These are phyloP conservation scores for Dreissena rostriformis DNA, from an alignment of 1,140 invertebrate species.

Conservation along the genomic window DNA sequence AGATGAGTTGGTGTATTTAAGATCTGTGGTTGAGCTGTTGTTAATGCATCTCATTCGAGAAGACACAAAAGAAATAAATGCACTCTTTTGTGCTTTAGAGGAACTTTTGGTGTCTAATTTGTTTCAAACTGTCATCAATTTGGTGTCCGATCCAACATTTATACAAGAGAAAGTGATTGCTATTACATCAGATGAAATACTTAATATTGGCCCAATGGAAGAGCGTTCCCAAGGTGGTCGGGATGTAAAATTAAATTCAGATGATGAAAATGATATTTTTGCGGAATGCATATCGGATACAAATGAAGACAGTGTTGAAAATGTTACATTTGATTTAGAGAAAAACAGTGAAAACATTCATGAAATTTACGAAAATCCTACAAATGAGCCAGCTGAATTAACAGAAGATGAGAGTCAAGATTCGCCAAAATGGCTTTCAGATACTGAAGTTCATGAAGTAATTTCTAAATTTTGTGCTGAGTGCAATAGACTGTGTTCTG, in stretches of 20 bases:
- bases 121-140: constrained; percentile 31
- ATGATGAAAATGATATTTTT: too few species aligned
- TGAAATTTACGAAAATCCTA: too few species aligned
- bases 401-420: too few species aligned
- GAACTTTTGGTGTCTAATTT: constrained; percentile 46
- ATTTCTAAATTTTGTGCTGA: constrained; percentile 25
- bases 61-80: constrained; percentile 12
- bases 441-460: constrained; percentile 18
- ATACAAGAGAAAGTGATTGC: constrained; percentile 47
- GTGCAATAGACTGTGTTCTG: constrained; percentile 30
- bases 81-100: constrained; percentile 47
- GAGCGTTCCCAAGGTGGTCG: too few species aligned
- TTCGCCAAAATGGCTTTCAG: constrained; percentile 17
- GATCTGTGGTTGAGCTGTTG: constrained; percentile 31
- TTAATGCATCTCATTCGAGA: constrained; percentile 41
- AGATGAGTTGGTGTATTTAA: constrained; percentile 30
- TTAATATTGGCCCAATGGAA: not conserved
- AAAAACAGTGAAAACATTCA: too few species aligned
- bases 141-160: constrained; percentile 41
- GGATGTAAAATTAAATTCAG: too few species aligned
- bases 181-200: constrained; percentile 42
- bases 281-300: too few species aligned
- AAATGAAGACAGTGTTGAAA: too few species aligned
- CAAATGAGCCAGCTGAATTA: too few species aligned
- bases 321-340: too few species aligned